A percentile compares a stretch with the other conserved stretches of the same genome.
Conservation (phyloP, 2,888 invertebrate species). For the Nephrotoma appendiculata region DNA sequence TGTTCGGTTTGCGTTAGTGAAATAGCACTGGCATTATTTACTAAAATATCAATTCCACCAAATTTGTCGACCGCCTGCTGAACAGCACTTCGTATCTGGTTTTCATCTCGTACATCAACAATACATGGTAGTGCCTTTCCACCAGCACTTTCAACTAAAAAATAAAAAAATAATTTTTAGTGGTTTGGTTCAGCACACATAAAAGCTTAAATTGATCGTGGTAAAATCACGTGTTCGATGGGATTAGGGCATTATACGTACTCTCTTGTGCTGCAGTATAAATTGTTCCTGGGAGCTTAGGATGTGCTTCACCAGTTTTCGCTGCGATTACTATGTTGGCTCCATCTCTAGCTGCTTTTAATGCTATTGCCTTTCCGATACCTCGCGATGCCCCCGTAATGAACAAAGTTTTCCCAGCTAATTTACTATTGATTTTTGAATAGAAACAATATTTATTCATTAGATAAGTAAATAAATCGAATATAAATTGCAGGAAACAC, state of each 20-base stretch:
- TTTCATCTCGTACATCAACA: constrained; percentile 70
- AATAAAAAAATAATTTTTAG: constrained; percentile 31
- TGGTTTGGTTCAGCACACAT: constrained; percentile 36
- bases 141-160: constrained; percentile 63
- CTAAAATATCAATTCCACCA: constrained; percentile 87
- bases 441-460: not conserved
- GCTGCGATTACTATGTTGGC: constrained; percentile 69
- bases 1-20: constrained; percentile 62
- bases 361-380: constrained; percentile 84
- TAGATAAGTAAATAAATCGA: not conserved
- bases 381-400: constrained; percentile 95
- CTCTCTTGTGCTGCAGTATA: constrained; percentile 67
- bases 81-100: constrained; percentile 49
- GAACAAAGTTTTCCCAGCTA: constrained; percentile 80
- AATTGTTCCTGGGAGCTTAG: constrained; percentile 44
- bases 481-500: not conserved
- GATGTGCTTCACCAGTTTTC: constrained; percentile 59
- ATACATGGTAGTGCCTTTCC: constrained; percentile 67
- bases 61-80: constrained; percentile 58
- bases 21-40: constrained; percentile 97
- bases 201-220: no score
- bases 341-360: constrained; percentile 78
- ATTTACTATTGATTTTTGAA: constrained; percentile 18
- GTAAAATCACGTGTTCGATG: no score
- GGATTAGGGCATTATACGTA: constrained; percentile 25